Evolutionary conservation across 1,140 invertebrate species (phyloP).

Genomic region (Centruroides sculpturatus): DNA sequence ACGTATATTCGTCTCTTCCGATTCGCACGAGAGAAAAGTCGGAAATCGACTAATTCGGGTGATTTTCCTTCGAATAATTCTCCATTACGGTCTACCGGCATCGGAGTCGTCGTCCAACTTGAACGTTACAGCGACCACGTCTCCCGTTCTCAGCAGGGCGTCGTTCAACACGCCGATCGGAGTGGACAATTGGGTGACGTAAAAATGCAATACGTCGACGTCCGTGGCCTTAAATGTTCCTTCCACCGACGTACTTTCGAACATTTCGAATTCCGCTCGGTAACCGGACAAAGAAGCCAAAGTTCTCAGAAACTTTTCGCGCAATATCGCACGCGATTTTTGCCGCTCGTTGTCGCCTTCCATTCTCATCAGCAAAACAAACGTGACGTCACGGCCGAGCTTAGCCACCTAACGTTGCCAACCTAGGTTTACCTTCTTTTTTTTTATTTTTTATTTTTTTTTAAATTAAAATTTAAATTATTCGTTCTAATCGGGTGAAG

Average conservation of each 20-base stretch:
- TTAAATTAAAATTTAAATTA: no score
- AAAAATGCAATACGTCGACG: conserved; percentile 3
- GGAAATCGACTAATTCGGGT: no score
- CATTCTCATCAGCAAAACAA: no score
- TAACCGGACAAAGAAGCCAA: not conserved
- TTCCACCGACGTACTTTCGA: conserved; percentile 3
- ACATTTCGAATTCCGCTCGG: not conserved
- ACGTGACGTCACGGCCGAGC: no score
- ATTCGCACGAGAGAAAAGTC: no score
- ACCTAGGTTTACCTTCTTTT: no score
- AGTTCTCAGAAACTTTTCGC: conserved; percentile 3
- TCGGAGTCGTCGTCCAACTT: not conserved
- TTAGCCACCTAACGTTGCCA: no score
- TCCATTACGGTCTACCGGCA: no score
- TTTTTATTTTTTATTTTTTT: no score
- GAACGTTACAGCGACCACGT: not conserved
- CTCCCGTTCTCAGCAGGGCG: not conserved
- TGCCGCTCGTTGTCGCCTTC: not conserved
- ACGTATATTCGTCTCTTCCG: no score
- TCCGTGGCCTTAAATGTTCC: not conserved
- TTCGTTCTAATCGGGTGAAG: no score
- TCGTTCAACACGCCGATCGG: not conserved
- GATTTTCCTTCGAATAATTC: no score
- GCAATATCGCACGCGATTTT: not conserved
- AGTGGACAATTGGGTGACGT: conserved; percentile 3